Evolutionary conservation across 2,113 vertebrate genomes (phyloP).

Genomic region (Erpornis zantholeuca): DNA sequence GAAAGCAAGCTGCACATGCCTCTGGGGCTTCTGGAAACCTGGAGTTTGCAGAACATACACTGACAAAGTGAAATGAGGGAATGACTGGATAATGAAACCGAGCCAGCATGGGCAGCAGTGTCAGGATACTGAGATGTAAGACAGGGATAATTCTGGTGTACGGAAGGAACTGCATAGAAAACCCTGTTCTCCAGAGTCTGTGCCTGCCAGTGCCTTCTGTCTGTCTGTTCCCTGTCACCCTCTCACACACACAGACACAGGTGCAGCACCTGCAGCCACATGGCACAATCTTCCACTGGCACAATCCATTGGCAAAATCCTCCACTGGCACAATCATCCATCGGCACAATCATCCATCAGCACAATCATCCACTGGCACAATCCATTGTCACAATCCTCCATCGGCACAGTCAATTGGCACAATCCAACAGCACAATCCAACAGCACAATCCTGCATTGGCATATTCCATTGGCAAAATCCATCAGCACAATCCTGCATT

Average conservation of each 20-base stretch:
- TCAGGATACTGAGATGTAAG: neutral
- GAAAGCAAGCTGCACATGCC: neutral
- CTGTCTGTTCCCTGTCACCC: neutral
- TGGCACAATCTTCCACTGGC: too few relatives aligned
- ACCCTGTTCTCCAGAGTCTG: too few relatives aligned
- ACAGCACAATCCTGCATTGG: too few relatives aligned
- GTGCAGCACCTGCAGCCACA: neutral
- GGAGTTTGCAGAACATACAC: neutral
- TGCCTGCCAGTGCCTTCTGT: neutral
- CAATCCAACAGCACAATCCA: too few relatives aligned
- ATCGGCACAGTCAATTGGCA: too few relatives aligned
- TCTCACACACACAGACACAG: too few relatives aligned
- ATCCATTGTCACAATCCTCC: neutral
- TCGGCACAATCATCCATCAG: too few relatives aligned
- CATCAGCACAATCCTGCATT: too few relatives aligned
- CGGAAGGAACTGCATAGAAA: neutral
- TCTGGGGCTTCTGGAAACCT: neutral
- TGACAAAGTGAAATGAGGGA: neutral
- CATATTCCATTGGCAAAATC: neutral
- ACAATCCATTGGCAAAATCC: neutral
- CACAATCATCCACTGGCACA: neutral
- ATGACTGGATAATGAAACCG: neutral
- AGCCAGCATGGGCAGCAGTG: neutral
- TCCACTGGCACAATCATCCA: too few relatives aligned
- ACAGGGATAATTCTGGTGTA: neutral